Evolutionary conservation across 2,888 invertebrate species (phyloP).

Genomic region (Ormyrus thymus): DNA sequence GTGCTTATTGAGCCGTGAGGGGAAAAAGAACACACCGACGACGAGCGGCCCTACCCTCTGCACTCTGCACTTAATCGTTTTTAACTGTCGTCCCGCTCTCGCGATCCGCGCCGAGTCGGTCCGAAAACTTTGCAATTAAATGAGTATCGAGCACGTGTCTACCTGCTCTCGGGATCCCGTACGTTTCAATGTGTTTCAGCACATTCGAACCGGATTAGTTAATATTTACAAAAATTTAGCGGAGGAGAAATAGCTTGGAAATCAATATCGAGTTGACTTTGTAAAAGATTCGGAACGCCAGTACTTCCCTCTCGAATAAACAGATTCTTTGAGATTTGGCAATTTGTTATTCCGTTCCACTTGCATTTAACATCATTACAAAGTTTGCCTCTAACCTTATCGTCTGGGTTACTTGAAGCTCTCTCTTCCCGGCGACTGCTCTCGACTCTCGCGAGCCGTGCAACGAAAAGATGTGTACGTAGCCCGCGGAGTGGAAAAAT

Average conservation of each 20-base stretch:
- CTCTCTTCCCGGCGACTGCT: background rate
- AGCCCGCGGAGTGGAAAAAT: constrained; percentile 19
- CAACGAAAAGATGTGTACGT: background rate
- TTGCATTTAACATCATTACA: background rate
- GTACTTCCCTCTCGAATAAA: too few relatives aligned
- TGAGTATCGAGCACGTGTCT: background rate
- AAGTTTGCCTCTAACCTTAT: background rate
- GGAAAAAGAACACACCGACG: constrained; percentile 14
- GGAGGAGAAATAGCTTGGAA: too few relatives aligned
- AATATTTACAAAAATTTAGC: too few relatives aligned
- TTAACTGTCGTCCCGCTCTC: background rate
- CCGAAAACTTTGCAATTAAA: too few relatives aligned
- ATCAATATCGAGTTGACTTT: too few relatives aligned
- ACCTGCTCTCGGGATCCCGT: background rate
- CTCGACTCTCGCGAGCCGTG: background rate
- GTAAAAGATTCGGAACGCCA: too few relatives aligned
- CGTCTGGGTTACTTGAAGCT: background rate
- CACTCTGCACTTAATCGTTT: constrained; percentile 48
- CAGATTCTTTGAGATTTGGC: too few relatives aligned
- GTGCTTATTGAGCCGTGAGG: constrained; percentile 62
- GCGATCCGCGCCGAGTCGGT: too few relatives aligned
- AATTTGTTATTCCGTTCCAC: too few relatives aligned
- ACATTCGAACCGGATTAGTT: background rate
- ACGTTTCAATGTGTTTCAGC: background rate
- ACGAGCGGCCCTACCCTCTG: background rate